Percentiles rank a stretch among this genome's conserved stretches.
phyloP scores from a whole-genome alignment of 1,140 invertebrate species.

The Lasioglossum albipes region DNA sequence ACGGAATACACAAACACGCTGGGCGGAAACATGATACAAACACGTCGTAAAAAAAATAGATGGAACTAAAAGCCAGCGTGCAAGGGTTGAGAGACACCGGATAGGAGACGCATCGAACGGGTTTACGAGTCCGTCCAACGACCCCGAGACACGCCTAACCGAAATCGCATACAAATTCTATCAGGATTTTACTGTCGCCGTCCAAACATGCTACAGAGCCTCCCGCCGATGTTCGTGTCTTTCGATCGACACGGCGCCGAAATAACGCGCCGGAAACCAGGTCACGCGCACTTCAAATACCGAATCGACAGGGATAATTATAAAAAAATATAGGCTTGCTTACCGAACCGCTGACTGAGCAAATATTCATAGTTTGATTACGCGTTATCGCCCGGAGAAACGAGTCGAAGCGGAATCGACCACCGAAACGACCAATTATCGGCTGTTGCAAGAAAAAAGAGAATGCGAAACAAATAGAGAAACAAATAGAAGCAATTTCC shows the following conservation, averaged over 20 bases:
- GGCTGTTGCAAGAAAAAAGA: too few relatives aligned
- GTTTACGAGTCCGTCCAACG: constrained; percentile 59
- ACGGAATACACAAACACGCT: too few relatives aligned
- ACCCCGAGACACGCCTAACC: constrained; percentile 31
- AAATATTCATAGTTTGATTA: constrained; percentile 16
- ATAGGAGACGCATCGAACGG: neutral
- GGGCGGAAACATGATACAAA: neutral
- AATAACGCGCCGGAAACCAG: neutral
- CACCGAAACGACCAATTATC: neutral
- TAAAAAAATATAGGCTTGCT: constrained; percentile 21
- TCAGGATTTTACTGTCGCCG: constrained; percentile 48
- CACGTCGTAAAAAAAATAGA: neutral
- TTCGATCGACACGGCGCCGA: neutral
- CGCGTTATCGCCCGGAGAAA: constrained; percentile 27
- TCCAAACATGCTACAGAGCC: constrained; percentile 29
- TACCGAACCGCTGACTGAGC: neutral
- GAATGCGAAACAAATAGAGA: too few relatives aligned
- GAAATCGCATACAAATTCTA: constrained; percentile 50
- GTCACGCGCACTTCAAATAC: neutral
- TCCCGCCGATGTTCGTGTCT: neutral
- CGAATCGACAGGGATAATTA: constrained; percentile 7
- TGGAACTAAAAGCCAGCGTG: neutral
- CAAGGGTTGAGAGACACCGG: neutral
- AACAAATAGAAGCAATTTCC: too few relatives aligned
- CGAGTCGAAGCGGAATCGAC: neutral